Evolutionary conservation across 2,113 vertebrate species (phyloP), one percentile per base, ranked within the genome.

Genomic region (Chinchilla lanigera): DNA sequence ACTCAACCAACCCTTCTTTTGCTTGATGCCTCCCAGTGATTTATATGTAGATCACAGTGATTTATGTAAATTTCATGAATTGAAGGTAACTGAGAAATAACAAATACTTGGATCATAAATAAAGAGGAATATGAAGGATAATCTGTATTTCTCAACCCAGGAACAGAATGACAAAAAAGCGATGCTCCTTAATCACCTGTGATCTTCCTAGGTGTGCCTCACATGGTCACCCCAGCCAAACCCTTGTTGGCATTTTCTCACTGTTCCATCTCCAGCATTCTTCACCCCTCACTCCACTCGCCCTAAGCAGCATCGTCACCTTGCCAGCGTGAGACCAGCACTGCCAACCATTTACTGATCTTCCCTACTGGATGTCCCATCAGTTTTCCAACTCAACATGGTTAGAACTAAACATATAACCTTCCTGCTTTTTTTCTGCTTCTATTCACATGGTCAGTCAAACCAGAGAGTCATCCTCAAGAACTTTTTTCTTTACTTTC

Each of bases 81-180:
- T 73, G 63, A 73, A 91, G 89, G 26, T 78, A 86, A 91, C 1
- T 67, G 22, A 24, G 41, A 94, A 96, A 89, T 81, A 69, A 87
- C 77, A 87, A 86, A n/a, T 65, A 67, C 89, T 67, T 38, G 85
- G 61, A 86, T 4, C 67, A 73, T 44, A 87, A 94, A 93, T 60
- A 89, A 93, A 69, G 16, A 75, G 7, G 47, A 56, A 41, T 20
- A 41, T 88, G 63, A 86, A 50, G 44, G 56, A 58, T 0, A 80
- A 85, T 58, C 26, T n/a, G n/a, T 63, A 56, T 33, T 86, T 89
- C 63, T 41, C 60, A 41, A 80, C 41, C 83, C 33, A 14, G 54
- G 83, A 80, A 75, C 9, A 94, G 26, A 35, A 69, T 30, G 12
- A 30, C 11, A 19, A 24, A 24, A 50, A 13, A 10, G 7, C 9